Percentiles rank a stretch among this genome's conserved stretches.
phyloP scores from a whole-genome alignment of 35 echinoderm and acorn worm species.

The Patiria miniata region DNA sequence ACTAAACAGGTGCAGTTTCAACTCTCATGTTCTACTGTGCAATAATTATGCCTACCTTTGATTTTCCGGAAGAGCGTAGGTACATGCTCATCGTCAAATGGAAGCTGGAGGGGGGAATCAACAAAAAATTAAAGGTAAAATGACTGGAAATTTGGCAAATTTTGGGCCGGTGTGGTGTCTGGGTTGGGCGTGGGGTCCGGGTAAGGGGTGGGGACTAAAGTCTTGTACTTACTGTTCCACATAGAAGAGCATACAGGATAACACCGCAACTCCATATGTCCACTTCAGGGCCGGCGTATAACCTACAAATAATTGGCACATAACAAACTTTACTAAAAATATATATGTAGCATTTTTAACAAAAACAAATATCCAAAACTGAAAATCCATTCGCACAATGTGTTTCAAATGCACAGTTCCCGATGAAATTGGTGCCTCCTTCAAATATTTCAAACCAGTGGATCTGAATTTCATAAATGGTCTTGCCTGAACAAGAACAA shows the following conservation, averaged over 20 bases:
- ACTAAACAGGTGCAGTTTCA: too few relatives aligned
- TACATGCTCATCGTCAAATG: slow-evolving; percentile 98
- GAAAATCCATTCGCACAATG: too few relatives aligned
- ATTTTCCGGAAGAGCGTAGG: slow-evolving; percentile 97
- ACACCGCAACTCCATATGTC: slow-evolving; percentile 99
- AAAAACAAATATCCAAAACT: neutral
- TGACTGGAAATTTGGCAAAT: neutral
- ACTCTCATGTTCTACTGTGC: neutral
- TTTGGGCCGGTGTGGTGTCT: too few relatives aligned
- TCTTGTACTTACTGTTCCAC: slow-evolving; percentile 79
- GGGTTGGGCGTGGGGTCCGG: too few relatives aligned
- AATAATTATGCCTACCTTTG: slow-evolving; percentile 64
- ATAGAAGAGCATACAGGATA: slow-evolving; percentile 88
- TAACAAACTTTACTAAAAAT: neutral
- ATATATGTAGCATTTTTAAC: neutral
- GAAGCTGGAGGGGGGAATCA: slow-evolving; percentile 54
- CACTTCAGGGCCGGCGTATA: slow-evolving; percentile 97
- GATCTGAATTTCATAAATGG: neutral
- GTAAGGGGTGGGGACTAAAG: neutral
- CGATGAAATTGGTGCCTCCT: neutral
- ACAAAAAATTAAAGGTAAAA: neutral
- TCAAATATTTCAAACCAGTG: neutral
- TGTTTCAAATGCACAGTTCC: too few relatives aligned
- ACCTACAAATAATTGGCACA: slow-evolving; percentile 40
- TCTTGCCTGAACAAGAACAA: neutral